phyloP scores from a whole-genome alignment of 2,113 vertebrate genomes.

The Phaethornis superciliosus region DNA sequence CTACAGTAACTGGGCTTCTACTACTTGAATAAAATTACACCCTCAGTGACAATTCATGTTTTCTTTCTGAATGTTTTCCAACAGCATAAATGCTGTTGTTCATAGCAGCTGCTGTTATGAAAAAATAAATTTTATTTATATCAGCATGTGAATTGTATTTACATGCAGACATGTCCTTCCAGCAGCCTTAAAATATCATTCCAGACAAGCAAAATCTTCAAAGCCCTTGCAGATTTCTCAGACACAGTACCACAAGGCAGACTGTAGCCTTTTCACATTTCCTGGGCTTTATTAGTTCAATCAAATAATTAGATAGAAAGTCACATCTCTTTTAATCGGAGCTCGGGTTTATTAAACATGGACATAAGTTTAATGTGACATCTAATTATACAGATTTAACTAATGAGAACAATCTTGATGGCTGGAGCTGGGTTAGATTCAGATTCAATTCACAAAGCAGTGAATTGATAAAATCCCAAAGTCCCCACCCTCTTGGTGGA shows the following conservation, averaged over 20 bases:
- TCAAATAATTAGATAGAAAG: conserved; percentile 27
- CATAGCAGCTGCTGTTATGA: background rate
- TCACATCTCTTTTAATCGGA: background rate
- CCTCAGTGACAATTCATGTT: background rate
- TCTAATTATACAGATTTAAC: conserved; percentile 43
- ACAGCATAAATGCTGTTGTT: background rate
- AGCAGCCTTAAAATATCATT: background rate
- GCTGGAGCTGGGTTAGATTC: background rate
- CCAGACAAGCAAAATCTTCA: background rate
- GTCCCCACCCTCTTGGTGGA: background rate
- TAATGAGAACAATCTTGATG: conserved; percentile 14
- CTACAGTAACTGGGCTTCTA: background rate
- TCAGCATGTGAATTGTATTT: background rate
- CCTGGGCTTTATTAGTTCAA: background rate
- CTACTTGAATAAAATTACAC: background rate
- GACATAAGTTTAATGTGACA: conserved; percentile 40
- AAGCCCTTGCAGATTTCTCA: background rate
- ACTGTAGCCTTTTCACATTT: background rate
- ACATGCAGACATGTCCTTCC: background rate
- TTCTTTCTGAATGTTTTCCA: background rate
- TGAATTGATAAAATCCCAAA: background rate
- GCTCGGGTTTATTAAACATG: conserved; percentile 15
- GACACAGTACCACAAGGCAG: background rate
- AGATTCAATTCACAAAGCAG: background rate
- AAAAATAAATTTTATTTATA: background rate